Percentiles rank a stretch among this genome's conserved stretches.
phyloP scores from a whole-genome alignment of 2,797 vertebrate genomes.

The Kryptolebias ocellatus region DNA sequence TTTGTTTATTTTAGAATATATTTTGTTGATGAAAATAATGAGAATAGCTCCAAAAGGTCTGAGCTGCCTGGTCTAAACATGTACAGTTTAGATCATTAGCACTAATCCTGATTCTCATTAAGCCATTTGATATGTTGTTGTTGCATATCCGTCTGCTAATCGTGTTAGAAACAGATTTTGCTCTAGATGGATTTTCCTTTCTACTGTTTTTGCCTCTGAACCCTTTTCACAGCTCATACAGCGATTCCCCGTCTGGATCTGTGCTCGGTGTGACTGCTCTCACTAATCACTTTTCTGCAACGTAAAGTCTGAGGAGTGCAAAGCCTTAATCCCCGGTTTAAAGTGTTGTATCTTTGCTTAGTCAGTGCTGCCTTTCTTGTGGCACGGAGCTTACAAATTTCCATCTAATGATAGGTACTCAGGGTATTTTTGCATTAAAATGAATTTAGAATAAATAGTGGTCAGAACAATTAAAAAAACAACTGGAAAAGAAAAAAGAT shows the following conservation, averaged over 20 bases:
- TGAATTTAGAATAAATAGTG: conserved; percentile 7
- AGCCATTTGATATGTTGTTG: conserved; percentile 23
- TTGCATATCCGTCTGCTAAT: conserved; percentile 31
- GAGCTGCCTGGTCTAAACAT: conserved; percentile 16
- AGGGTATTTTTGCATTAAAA: conserved; percentile 8
- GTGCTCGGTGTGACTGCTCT: conserved; percentile 41
- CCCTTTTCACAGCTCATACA: conserved; percentile 13
- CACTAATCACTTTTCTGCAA: conserved; percentile 70
- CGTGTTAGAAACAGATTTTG: conserved; percentile 1
- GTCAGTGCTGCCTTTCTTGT: conserved; percentile 49
- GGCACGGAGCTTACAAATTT: conserved; percentile 24
- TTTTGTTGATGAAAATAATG: not conserved
- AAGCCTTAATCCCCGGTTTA: conserved; percentile 67
- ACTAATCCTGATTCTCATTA: conserved; percentile 46
- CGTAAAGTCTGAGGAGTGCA: conserved; percentile 58
- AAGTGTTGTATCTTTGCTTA: conserved; percentile 57
- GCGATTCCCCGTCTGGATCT: conserved; percentile 6
- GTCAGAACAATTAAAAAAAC: not conserved
- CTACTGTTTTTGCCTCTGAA: conserved; percentile 25
- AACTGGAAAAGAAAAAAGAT: not conserved
- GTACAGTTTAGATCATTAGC: conserved; percentile 51
- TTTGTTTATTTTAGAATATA: too few species aligned
- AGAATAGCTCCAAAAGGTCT: conserved; percentile 14
- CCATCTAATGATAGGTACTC: conserved; percentile 15
- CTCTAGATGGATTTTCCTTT: not conserved